Evolutionary conservation across 2,888 invertebrate species (phyloP).

Genomic region (Ecliptopera silaceata): DNA sequence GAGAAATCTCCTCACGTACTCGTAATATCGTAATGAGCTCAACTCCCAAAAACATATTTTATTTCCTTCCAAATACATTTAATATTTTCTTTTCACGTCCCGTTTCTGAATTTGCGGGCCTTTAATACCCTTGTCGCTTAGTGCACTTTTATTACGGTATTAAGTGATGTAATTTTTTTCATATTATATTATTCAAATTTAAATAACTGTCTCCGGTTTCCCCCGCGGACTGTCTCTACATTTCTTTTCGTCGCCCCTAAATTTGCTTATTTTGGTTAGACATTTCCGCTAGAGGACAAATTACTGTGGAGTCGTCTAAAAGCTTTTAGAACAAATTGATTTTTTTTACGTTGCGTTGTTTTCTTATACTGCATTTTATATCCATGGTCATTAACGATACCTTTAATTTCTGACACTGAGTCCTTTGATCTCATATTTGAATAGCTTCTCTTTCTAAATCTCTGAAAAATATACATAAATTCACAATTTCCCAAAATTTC

Average conservation of each 20-base stretch:
- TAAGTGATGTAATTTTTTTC: constrained; percentile 85
- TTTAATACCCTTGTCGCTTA: constrained; percentile 82
- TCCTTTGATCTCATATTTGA: too few relatives aligned
- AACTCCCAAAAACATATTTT: constrained; percentile 75
- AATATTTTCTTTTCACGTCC: constrained; percentile 82
- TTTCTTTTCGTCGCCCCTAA: constrained; percentile 77
- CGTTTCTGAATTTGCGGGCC: constrained; percentile 79
- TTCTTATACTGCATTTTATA: neutral
- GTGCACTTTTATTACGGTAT: constrained; percentile 84
- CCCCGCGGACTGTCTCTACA: constrained; percentile 71
- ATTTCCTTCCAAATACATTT: constrained; percentile 77
- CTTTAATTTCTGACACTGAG: too few relatives aligned
- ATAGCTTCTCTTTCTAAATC: too few relatives aligned
- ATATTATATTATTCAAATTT: constrained; percentile 85
- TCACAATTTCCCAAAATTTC: too few relatives aligned
- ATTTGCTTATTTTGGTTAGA: constrained; percentile 77
- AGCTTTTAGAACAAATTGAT: neutral
- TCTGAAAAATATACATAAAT: too few relatives aligned
- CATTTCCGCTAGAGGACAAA: constrained; percentile 60
- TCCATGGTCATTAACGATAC: too few relatives aligned
- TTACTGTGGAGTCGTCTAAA: constrained; percentile 47
- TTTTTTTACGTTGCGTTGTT: neutral
- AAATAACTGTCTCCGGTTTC: constrained; percentile 84
- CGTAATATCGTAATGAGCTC: constrained; percentile 79
- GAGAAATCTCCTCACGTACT: constrained; percentile 78